Percentiles rank a stretch among this genome's conserved stretches.
phyloP scores from a whole-genome alignment of 2,113 vertebrate genomes.

The Microcebus ravelobensis region DNA sequence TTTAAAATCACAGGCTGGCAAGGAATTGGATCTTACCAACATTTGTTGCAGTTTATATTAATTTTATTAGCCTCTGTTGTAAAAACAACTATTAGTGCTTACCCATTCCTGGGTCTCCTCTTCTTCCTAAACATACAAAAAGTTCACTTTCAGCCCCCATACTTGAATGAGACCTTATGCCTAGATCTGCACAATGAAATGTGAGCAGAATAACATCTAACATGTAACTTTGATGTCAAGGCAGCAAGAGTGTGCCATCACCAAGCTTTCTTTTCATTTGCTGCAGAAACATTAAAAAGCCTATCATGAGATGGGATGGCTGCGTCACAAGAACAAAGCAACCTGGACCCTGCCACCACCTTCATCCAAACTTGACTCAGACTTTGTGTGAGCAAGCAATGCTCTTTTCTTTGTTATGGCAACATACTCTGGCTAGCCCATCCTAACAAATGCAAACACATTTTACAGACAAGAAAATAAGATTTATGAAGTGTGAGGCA shows the following conservation, averaged over 20 bases:
- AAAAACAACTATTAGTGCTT: no score
- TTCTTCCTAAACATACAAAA: background rate
- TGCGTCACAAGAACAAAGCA: background rate
- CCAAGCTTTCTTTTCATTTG: background rate
- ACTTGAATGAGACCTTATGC: rapidly evolving
- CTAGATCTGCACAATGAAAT: background rate
- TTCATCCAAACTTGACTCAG: background rate
- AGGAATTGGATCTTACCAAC: background rate
- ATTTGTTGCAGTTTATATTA: background rate
- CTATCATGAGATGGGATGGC: rapidly evolving
- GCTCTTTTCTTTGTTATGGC: background rate
- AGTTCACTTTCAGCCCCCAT: no score
- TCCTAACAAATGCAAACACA: background rate
- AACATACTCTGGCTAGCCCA: background rate
- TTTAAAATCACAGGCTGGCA: background rate
- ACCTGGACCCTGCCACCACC: background rate
- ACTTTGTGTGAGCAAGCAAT: background rate
- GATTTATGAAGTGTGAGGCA: background rate
- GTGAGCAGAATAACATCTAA: background rate
- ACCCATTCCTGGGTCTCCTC: background rate
- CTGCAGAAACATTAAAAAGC: background rate
- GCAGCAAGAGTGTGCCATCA: background rate
- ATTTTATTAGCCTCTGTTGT: background rate
- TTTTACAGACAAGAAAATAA: background rate
- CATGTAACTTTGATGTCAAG: background rate